phyloP scores from a whole-genome alignment of 2,113 vertebrate genomes.

The Pycnonotus jocosus region DNA sequence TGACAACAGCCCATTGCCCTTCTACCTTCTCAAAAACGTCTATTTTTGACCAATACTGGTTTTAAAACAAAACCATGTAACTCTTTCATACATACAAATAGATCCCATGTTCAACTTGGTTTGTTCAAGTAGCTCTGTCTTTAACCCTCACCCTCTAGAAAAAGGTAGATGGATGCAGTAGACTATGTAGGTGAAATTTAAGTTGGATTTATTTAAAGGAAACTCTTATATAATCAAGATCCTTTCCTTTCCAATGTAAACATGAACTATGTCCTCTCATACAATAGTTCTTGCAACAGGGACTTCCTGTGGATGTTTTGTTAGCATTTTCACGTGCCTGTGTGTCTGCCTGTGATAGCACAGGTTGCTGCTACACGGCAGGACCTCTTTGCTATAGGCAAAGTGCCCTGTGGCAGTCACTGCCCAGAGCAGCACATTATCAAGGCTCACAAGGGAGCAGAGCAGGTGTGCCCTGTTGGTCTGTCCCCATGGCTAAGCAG shows the following conservation, averaged over 20 bases:
- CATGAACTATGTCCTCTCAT: not conserved
- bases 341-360: not conserved
- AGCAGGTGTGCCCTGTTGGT: not conserved
- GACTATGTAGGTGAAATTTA: not conserved
- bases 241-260: not conserved
- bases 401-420: not conserved
- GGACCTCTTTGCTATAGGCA: not conserved
- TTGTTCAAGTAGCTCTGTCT: not conserved
- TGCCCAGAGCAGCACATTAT: not conserved
- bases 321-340: not conserved
- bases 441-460: accelerated
- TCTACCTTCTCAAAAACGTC: not conserved
- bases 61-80: not conserved
- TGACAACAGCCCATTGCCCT: not conserved
- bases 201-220: not conserved
- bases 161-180: not conserved
- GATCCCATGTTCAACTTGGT: not conserved
- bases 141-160: not conserved
- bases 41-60: not conserved
- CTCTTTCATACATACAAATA: not conserved
- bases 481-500: not conserved
- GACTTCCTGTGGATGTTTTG: not conserved
- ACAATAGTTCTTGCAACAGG: not conserved
- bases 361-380: not conserved
- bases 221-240: not conserved